phyloP scores from a whole-genome alignment of 2,797 vertebrate genomes.

The Masticophis lateralis region DNA sequence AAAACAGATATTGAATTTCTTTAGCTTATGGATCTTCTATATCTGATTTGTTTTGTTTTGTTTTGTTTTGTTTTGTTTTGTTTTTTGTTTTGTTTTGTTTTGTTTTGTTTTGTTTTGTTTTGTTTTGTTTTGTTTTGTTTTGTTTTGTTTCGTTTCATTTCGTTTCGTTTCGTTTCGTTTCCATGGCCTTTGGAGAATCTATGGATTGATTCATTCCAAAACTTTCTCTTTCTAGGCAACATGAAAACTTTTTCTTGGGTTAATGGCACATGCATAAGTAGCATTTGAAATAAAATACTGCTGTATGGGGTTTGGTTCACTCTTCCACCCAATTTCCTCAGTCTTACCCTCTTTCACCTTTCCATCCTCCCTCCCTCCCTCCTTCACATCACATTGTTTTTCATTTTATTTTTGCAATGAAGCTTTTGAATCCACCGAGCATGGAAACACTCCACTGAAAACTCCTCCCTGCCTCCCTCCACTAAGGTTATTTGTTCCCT shows the following conservation, averaged over 20 bases:
- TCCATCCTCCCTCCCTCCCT: background rate
- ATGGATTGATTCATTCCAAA: background rate
- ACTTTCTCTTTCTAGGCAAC: background rate
- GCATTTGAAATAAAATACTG: background rate
- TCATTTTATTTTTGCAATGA: background rate
- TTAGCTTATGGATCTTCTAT: background rate
- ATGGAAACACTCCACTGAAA: background rate
- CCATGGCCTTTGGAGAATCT: background rate
- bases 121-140: background rate
- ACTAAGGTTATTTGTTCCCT: background rate
- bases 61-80: background rate
- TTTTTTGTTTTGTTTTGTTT: background rate
- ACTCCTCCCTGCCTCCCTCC: background rate
- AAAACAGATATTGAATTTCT: background rate
- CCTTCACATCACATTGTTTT: background rate
- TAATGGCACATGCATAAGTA: background rate
- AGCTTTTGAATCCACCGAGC: background rate
- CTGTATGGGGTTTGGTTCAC: background rate
- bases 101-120: background rate
- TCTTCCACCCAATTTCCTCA: background rate
- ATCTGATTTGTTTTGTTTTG: background rate
- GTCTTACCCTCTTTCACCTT: background rate
- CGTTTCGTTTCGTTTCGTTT: background rate
- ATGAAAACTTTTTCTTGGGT: background rate
- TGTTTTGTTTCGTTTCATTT: background rate